Percentiles rank a stretch among this genome's conserved stretches.
Evolutionary conservation across 2,797 vertebrate genomes (phyloP).

Genomic region (Rachycentron canadum): DNA sequence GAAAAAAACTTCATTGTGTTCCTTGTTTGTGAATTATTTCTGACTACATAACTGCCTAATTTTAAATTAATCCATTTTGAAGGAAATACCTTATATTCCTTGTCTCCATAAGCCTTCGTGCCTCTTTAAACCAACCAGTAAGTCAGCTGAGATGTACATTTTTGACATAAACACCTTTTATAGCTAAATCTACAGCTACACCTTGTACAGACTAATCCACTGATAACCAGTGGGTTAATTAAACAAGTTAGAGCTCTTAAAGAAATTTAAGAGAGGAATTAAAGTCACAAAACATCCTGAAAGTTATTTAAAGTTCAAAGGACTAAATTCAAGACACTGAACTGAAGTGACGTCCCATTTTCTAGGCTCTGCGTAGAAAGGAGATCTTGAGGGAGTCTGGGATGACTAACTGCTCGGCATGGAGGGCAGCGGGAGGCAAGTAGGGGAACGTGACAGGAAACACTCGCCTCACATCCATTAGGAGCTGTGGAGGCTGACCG

Average conservation of each 20-base stretch:
- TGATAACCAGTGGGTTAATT: constrained; percentile 14
- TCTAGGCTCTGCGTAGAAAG: constrained; percentile 82
- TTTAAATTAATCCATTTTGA: background rate
- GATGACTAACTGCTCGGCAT: constrained; percentile 79
- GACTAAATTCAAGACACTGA: background rate
- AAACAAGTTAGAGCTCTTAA: background rate
- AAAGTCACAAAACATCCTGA: background rate
- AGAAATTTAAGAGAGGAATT: background rate
- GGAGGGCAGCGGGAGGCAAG: constrained; percentile 65
- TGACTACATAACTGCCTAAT: background rate
- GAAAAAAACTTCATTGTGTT: constrained; percentile 7
- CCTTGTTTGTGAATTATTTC: constrained; percentile 8
- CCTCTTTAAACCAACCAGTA: background rate
- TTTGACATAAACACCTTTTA: background rate
- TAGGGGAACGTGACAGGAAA: constrained; percentile 87
- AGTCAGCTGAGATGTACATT: background rate
- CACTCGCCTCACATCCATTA: constrained; percentile 84
- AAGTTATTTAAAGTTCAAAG: constrained; percentile 21
- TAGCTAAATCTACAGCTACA: no score
- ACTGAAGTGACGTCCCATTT: background rate
- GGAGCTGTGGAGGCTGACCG: constrained; percentile 78
- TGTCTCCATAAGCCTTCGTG: background rate
- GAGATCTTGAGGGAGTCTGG: constrained; percentile 85
- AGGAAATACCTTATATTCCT: no score
- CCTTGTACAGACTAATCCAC: background rate